Conservation (phyloP, 2,888 invertebrate species). For the Papilio elwesi region DNA sequence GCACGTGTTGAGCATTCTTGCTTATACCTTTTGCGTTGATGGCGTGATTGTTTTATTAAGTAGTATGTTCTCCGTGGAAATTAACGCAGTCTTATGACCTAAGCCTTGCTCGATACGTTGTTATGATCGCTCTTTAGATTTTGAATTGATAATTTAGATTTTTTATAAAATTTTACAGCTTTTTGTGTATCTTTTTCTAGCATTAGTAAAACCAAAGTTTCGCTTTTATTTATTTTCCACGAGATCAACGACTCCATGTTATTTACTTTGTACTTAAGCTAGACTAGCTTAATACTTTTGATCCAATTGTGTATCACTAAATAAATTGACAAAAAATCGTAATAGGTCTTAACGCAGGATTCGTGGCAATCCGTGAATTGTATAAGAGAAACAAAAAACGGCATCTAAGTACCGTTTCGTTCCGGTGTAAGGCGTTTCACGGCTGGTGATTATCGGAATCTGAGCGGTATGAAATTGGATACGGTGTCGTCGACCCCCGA, state of each 20-base stretch:
- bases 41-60: slow-evolving; percentile 34
- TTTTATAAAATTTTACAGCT: too few species aligned
- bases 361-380: slow-evolving; percentile 1
- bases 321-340: background rate
- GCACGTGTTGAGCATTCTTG: slow-evolving; percentile 31
- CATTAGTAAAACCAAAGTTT: too few species aligned
- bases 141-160: too few species aligned
- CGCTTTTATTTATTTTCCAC: too few species aligned
- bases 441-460: slow-evolving; percentile 61
- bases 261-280: too few species aligned
- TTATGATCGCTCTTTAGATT: background rate
- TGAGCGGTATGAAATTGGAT: slow-evolving; percentile 66
- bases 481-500: slow-evolving; percentile 51
- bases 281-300: too few species aligned
- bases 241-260: too few species aligned
- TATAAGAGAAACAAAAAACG: slow-evolving; percentile 12
- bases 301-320: too few species aligned
- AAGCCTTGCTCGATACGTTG: slow-evolving; percentile 16
- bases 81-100: slow-evolving; percentile 7
- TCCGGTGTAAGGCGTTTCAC: slow-evolving; percentile 40
- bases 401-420: slow-evolving; percentile 36
- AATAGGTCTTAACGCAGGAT: slow-evolving; percentile 19
- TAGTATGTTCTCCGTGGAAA: slow-evolving; percentile 16
- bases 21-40: slow-evolving; percentile 13
- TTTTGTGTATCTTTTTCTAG: too few species aligned